phyloP scores from a whole-genome alignment of 2,113 vertebrate genomes.

The Cyphotilapia sp. region DNA sequence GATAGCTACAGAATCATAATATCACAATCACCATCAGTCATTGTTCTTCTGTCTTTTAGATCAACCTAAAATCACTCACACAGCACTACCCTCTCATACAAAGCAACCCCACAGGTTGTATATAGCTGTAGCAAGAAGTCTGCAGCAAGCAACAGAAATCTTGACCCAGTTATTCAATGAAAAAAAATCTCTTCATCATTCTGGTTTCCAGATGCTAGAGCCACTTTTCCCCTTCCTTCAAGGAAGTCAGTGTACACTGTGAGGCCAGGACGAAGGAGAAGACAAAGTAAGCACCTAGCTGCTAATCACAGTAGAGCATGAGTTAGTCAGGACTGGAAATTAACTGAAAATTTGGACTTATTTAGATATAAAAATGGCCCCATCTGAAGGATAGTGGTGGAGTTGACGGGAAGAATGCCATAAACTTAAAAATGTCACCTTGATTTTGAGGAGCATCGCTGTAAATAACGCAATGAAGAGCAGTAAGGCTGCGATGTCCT shows the following conservation, averaged over 20 bases:
- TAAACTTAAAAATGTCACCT: not conserved
- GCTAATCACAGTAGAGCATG: not conserved
- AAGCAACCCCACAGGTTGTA: not conserved
- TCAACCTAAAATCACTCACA: not conserved
- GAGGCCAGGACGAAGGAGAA: rapidly evolving
- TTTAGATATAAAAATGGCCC: not conserved
- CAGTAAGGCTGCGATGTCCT: not conserved
- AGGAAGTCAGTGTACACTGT: not conserved
- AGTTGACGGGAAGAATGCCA: not conserved
- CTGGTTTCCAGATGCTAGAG: not conserved
- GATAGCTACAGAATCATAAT: not conserved
- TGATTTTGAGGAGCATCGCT: not conserved
- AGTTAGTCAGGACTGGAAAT: not conserved
- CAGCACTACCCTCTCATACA: not conserved
- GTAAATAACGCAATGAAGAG: not conserved
- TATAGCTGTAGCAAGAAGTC: not conserved
- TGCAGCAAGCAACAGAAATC: not conserved
- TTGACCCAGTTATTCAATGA: not conserved
- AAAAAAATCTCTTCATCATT: not conserved
- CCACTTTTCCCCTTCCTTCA: not conserved
- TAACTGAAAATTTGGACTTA: not conserved
- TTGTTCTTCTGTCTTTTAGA: not conserved
- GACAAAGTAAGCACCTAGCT: not conserved
- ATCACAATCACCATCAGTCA: not conserved
- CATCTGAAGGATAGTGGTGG: not conserved